Conservation (phyloP, 2,888 invertebrate genomes). For the Lacanobia wlatinum region DNA sequence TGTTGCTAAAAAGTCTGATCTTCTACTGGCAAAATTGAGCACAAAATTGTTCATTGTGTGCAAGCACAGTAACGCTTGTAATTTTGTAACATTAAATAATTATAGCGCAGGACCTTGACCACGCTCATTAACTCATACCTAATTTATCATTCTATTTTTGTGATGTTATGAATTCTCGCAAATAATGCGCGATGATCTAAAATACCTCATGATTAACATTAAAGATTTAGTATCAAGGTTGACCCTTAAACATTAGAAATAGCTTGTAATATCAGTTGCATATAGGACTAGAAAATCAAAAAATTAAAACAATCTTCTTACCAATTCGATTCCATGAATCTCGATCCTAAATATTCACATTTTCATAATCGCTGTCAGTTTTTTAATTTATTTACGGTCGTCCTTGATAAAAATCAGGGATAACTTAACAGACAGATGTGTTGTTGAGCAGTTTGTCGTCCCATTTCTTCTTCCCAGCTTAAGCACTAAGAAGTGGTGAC, state of each 20-base stretch:
- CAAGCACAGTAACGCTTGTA: slow-evolving; percentile 14
- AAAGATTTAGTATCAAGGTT: background rate
- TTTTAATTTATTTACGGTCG: no score
- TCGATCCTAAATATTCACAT: background rate
- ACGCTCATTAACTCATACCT: slow-evolving; percentile 14
- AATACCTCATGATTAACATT: background rate
- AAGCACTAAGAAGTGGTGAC: no score
- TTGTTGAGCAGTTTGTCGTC: no score
- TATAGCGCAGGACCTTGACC: slow-evolving; percentile 31
- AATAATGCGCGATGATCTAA: slow-evolving; percentile 14
- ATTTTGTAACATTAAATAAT: slow-evolving; percentile 39
- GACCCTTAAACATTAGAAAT: background rate
- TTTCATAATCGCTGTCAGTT: background rate
- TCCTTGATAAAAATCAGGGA: no score
- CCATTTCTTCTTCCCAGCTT: no score
- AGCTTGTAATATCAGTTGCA: background rate
- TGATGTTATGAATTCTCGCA: slow-evolving; percentile 14
- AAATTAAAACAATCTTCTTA: background rate
- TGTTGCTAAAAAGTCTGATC: background rate
- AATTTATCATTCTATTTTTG: slow-evolving; percentile 50
- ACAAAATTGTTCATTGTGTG: slow-evolving; percentile 10
- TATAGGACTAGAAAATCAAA: background rate
- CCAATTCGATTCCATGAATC: background rate
- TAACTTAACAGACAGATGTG: no score
- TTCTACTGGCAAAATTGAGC: background rate